Conservation (phyloP, 2,113 vertebrate species). For the Podarcis cretensis region DNA sequence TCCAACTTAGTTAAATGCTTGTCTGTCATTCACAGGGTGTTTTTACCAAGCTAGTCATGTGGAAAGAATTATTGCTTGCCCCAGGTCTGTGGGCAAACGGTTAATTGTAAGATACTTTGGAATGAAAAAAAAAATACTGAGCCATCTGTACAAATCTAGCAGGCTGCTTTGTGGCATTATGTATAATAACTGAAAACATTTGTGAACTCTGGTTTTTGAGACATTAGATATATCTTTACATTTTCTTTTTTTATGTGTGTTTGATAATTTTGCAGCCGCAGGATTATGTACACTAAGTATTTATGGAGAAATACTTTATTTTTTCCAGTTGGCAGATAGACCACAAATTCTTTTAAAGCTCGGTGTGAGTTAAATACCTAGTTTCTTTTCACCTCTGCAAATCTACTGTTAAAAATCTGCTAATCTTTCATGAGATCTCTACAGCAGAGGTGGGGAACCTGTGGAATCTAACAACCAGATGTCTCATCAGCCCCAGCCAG, state of each 20-base stretch:
- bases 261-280: neutral
- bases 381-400: conserved; percentile 2
- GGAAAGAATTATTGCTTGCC: neutral
- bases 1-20: neutral
- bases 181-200: neutral
- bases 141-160: neutral
- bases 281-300: neutral
- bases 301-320: neutral
- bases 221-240: neutral
- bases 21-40: neutral
- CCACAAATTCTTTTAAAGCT: neutral
- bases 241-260: neutral
- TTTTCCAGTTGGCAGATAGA: neutral
- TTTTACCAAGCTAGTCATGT: neutral
- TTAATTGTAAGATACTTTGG: neutral
- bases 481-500: neutral
- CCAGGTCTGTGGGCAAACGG: neutral
- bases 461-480: neutral
- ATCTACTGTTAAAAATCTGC: neutral
- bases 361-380: neutral
- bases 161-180: neutral
- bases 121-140: neutral
- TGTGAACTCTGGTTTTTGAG: neutral
- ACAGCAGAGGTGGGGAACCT: neutral
- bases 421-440: neutral